Evolutionary conservation across 2,888 invertebrate genomes (phyloP), one percentile per base, ranked within the genome.

Genomic region (Cerceris rybyensis): DNA sequence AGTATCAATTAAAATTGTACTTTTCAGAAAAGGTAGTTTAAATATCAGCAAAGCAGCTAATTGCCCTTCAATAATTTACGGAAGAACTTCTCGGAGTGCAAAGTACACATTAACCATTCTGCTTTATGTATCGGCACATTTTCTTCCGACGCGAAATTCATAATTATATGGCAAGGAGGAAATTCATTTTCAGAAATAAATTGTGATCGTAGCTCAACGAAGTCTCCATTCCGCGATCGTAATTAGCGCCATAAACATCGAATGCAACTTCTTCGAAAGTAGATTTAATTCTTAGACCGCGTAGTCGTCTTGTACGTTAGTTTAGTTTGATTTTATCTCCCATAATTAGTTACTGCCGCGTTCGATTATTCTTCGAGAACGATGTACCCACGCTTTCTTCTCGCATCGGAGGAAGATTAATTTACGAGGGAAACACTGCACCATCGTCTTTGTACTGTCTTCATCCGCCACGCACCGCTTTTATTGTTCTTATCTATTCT

Each of bases 241-340:
- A 50, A 69, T 73, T 73, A 73, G 43, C 16, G 13, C 39, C 17
- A 11, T 70, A 63, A 64, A 43, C 28, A 14, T 55, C 65, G 16
- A 59, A 42, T 6, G 6, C 17, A n/a, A n/a, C 16, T 52, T 70
- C 43, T 70, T 46, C 16, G 1, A 46, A 43, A 41, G 16, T 46
- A 39, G 41, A 58, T 61, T 46, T 58, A 39, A 67, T 57, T 67
- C 57, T 67, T 57, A 67, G 46, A 16, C 42, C 28, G 16, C 6
- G 17, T 28, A 49, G 0, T 57, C 17, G 55, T 7, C 6, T 17
- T n/a, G 28, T 46, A 14, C 14, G 61, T 70, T 43, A 61, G 17
- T 61, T 43, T 55, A 54, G 28, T 41, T 17, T 28, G 59, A 49
- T 46, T 13, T 46, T 61, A 50, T 42, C 60, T 57, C 42, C 41